A percentile compares a stretch with the other conserved stretches of the same genome.
These are phyloP conservation scores for Teleogryllus occipitalis DNA, from an alignment of 1,140 invertebrate genomes.

Conservation along the genomic window DNA sequence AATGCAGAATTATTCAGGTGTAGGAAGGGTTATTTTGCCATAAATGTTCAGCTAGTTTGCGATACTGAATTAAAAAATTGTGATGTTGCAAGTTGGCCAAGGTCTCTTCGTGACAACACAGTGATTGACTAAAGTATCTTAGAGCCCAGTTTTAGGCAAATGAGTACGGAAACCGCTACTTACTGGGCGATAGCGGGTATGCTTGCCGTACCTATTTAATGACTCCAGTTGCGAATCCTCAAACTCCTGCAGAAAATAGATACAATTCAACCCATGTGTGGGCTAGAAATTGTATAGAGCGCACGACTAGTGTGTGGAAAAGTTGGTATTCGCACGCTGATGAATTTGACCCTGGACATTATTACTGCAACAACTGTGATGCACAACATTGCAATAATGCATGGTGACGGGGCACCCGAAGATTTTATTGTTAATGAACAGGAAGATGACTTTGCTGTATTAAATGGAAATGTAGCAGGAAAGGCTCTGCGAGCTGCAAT, in stretches of 20 bases:
- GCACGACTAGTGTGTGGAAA: constrained; percentile 24
- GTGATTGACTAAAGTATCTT: not conserved
- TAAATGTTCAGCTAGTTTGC: not conserved
- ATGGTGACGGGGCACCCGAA: too few relatives aligned
- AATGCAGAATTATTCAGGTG: not conserved
- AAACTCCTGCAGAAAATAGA: not conserved
- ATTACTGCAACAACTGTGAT: constrained; percentile 5
- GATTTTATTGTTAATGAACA: too few relatives aligned
- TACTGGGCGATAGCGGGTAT: constrained; percentile 3
- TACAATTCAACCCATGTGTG: constrained; percentile 25
- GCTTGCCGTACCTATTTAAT: not conserved
- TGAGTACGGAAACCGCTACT: not conserved
- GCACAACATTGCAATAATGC: not conserved
- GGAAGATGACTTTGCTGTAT: too few relatives aligned
- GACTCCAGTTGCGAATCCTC: not conserved
- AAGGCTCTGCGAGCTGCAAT: too few relatives aligned
- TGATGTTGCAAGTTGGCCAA: not conserved
- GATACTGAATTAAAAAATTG: not conserved
- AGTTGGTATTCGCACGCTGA: not conserved
- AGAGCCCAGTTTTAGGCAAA: not conserved
- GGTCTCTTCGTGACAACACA: not conserved
- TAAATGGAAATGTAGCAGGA: too few relatives aligned
- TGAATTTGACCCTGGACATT: not conserved
- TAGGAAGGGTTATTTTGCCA: not conserved
- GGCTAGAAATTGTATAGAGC: constrained; percentile 25